Base-by-base conservation (phyloP, 2,797 vertebrate genomes). In the Artibeus lituratus region DNA sequence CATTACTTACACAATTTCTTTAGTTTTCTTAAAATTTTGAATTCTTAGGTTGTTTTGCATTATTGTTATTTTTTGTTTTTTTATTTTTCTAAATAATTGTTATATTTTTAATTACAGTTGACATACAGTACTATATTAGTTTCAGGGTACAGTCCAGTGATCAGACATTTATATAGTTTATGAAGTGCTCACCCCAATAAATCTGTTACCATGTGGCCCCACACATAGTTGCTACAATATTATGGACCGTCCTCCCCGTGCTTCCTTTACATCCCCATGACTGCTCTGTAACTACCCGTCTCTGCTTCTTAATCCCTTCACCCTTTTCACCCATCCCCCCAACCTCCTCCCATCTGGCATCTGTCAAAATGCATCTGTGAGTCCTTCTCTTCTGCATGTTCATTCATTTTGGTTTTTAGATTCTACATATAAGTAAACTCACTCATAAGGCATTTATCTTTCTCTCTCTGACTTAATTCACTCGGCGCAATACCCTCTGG, bases 1-100 rank as follows among this genome's bases (percentile, higher is more conserved):
- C n/a, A 44, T 76, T 87, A 82, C 18, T 57, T 37, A 82, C 12
- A 37, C 24, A 44, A 51, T 32, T 47, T 87, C 94, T 97, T 91
- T 22, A 47, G 21, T 70, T 95, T 87, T 83, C 69, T 83, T 93
- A 89, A 81, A 87, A 76, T 85, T 94, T 96, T 44, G 77, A 7
- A 47, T 83, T 19, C 32, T 80, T 73, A 74, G 49, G 49, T 96
- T 94, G 67, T 77, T 24, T 16, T 77, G 7, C 15, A 44, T 67
- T 80, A 32, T 72, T 83, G 67, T 44, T 65, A 22, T 51, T 77
- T 53, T 35, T 22, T 37, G 2, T 77, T 53, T n/a, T 32, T 77
- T 51, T 35, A 51, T 49, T 51, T 51, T 78, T 78, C 35, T 53
- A 35, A 37, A 39, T 70, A 5, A 5, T 37, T 55, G 44, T 53